Conservation (phyloP, 1,140 invertebrate species). For the Apolygus lucorum region DNA sequence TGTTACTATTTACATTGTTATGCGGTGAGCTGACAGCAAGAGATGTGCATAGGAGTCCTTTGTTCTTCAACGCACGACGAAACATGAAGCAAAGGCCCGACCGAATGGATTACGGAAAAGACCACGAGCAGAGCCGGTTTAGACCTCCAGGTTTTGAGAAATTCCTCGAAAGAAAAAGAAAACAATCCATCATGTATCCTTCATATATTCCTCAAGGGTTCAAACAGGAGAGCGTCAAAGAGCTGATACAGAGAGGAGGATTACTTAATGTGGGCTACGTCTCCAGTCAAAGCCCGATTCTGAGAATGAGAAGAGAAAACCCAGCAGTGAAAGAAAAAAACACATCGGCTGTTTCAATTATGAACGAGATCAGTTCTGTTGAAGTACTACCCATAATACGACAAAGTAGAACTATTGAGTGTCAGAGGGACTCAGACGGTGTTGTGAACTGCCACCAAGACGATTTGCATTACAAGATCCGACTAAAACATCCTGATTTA, state of each 20-base stretch:
- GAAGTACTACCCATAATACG: not conserved
- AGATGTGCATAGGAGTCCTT: too few relatives aligned
- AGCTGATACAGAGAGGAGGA: not conserved
- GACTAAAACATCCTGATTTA: not conserved
- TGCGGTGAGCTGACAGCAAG: too few relatives aligned
- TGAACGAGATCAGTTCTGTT: not conserved
- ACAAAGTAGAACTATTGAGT: not conserved
- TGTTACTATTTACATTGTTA: too few relatives aligned
- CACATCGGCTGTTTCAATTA: not conserved
- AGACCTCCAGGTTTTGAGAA: not conserved
- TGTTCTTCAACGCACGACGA: not conserved
- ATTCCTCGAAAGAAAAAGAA: not conserved
- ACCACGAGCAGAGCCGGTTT: not conserved
- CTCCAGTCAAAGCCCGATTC: not conserved
- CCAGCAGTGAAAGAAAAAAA: not conserved
- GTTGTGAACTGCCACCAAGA: not conserved
- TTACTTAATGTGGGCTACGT: not conserved
- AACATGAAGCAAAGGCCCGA: not conserved
- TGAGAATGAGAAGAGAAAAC: not conserved
- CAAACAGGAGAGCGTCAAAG: not conserved
- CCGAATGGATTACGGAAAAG: not conserved
- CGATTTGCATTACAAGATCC: not conserved
- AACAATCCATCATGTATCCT: not conserved
- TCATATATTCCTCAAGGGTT: too few relatives aligned
- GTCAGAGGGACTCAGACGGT: not conserved